Evolutionary conservation across 2,888 invertebrate genomes (phyloP), one percentile per base, ranked within the genome.

Genomic region (Agrenia bidenticulata): DNA sequence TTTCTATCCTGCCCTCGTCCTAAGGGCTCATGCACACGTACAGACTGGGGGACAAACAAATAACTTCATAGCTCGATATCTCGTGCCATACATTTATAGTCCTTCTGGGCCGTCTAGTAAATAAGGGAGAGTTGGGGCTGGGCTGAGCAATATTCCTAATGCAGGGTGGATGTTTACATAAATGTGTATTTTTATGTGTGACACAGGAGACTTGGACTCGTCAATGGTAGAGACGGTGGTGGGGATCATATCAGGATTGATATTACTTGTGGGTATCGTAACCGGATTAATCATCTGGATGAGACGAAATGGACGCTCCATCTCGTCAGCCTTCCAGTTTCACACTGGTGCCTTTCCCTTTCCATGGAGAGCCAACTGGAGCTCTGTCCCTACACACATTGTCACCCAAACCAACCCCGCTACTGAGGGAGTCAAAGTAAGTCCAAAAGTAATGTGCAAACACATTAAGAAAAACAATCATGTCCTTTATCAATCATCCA

Each of bases 341-440:
- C 72, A 70, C 61, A 60, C 67, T 37, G 69, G 70, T 67, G 68
- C 73, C 64, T 73, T 75, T 63, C 68, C 66, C 55, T 72, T 74
- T 42, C 73, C 73, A 45, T 69, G 76, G 66, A 61, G 72, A 37
- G 63, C 66, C 15, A 70, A 67, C 9, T 76, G 76, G 76, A 72
- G 67, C 65, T 72, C 73, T 21, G 74, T 76, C 53, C 76, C 76
- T 17, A 76, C 74, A 5, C 76, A 76, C 54, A 76, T 76, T 66
- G 76, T 76, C 53, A 66, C 76, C 13, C 74, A 74, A 64, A 60
- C 70, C 45, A 72, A 72, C 64, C 70, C 72, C n/a, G 65, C 69
- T 32, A 71, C 72, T 1, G 76, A 74, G 66, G 76, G 74, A 37
- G 74, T 76, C 61, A 76, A 76, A 64, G 75, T 72, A 66, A 71